phyloP scores from a whole-genome alignment of 1,140 invertebrate species.

The Heliothis virescens region DNA sequence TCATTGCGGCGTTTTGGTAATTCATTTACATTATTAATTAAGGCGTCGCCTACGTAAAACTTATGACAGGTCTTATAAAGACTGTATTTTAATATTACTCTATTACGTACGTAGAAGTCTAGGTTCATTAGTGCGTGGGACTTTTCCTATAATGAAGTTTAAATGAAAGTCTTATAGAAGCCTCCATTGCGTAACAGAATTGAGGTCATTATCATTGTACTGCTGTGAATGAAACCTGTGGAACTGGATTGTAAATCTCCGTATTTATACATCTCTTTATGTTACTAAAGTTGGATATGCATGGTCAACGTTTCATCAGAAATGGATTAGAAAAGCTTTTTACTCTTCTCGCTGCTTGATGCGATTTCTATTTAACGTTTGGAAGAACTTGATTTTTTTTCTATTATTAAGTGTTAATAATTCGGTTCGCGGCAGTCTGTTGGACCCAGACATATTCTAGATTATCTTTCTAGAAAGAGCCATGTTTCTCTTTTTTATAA shows the following conservation, averaged over 20 bases:
- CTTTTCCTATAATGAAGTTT: neutral
- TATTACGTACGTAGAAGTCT: too few species aligned
- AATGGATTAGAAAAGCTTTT: neutral
- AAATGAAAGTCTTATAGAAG: neutral
- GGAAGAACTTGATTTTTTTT: neutral
- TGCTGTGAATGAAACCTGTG: constrained; percentile 10
- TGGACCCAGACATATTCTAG: too few species aligned
- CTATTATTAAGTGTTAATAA: neutral
- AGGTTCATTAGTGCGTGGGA: neutral
- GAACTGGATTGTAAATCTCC: constrained; percentile 34
- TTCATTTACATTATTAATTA: constrained; percentile 20
- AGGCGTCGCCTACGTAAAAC: neutral
- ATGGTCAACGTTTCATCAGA: constrained; percentile 8
- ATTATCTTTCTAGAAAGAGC: too few species aligned
- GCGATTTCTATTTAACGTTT: neutral
- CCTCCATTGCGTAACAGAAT: constrained; percentile 9
- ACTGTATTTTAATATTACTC: neutral
- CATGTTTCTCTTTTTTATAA: too few species aligned
- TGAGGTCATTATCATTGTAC: constrained; percentile 36
- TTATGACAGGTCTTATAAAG: neutral
- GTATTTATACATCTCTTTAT: constrained; percentile 1
- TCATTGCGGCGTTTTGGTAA: too few species aligned
- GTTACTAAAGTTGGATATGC: neutral
- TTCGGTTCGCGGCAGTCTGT: too few species aligned
- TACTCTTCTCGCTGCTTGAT: neutral